Evolutionary conservation across 1,140 invertebrate species (phyloP).

Genomic region (Episyrphus balteatus): DNA sequence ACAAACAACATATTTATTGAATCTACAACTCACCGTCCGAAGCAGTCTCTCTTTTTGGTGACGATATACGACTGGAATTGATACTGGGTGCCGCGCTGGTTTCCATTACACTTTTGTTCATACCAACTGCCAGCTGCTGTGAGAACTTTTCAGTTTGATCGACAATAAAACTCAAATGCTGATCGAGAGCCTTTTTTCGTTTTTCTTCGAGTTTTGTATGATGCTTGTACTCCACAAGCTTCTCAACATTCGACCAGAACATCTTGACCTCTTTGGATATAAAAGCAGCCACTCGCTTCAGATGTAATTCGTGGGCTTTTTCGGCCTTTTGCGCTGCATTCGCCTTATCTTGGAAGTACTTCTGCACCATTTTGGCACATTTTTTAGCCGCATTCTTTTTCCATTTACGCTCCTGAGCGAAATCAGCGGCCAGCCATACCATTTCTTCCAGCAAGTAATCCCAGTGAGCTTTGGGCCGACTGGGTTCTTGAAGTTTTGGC

Average conservation of each 20-base stretch:
- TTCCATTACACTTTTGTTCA: constrained; percentile 40
- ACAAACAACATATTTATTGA: background rate
- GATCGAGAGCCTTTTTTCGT: constrained; percentile 88
- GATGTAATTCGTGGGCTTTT: constrained; percentile 77
- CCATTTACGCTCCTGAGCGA: constrained; percentile 95
- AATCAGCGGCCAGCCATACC: constrained; percentile 95
- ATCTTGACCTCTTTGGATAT: constrained; percentile 88
- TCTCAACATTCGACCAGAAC: constrained; percentile 96
- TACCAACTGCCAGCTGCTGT: constrained; percentile 72
- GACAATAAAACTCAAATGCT: constrained; percentile 96
- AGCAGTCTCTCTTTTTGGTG: constrained; percentile 29
- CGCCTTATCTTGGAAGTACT: constrained; percentile 92
- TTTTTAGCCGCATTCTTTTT: constrained; percentile 93
- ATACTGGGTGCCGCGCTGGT: constrained; percentile 17
- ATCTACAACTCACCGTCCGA: constrained; percentile 40
- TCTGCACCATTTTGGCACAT: constrained; percentile 83
- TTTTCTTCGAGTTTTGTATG: constrained; percentile 87
- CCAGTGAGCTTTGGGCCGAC: constrained; percentile 90
- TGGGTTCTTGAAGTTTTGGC: constrained; percentile 85
- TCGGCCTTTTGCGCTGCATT: constrained; percentile 78
- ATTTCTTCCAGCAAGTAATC: constrained; percentile 98
- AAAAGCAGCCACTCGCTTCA: constrained; percentile 77
- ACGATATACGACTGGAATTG: constrained; percentile 38
- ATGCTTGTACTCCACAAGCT: constrained; percentile 93
- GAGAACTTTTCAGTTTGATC: constrained; percentile 98